phyloP scores from a whole-genome alignment of 2,113 vertebrate species.

The Collichthys lucidus region DNA sequence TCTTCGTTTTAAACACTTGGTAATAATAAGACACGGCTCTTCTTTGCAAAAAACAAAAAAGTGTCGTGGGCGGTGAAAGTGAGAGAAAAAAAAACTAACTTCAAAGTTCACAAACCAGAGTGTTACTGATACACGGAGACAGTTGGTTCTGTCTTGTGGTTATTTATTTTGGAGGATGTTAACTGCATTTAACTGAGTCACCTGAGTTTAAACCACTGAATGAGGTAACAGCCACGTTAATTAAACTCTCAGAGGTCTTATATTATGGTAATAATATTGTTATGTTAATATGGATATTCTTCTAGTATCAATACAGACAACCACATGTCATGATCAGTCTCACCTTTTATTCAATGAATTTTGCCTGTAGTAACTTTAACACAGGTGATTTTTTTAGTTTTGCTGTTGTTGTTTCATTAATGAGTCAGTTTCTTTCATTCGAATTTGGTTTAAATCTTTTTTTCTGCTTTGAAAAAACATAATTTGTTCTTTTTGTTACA shows the following conservation, averaged over 20 bases:
- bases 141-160: not conserved
- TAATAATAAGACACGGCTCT: not conserved
- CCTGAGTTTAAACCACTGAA: too few species aligned
- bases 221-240: not conserved
- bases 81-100: conserved; percentile 1
- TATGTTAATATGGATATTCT: not conserved
- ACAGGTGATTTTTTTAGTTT: not conserved
- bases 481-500: not conserved
- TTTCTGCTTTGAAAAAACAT: not conserved
- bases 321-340: not conserved
- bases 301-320: not conserved
- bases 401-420: not conserved
- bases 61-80: conserved; percentile 43
- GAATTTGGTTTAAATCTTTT: not conserved
- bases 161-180: not conserved
- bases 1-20: conserved; percentile 18
- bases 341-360: not conserved
- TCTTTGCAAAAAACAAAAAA: conserved; percentile 17
- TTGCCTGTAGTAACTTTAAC: not conserved
- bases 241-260: not conserved
- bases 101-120: not conserved
- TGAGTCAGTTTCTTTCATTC: not conserved
- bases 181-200: not conserved
- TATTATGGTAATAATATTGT: not conserved
- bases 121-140: not conserved